These are phyloP conservation scores for Grus americana DNA, from an alignment of 2,113 vertebrate species.

Conservation along the genomic window DNA sequence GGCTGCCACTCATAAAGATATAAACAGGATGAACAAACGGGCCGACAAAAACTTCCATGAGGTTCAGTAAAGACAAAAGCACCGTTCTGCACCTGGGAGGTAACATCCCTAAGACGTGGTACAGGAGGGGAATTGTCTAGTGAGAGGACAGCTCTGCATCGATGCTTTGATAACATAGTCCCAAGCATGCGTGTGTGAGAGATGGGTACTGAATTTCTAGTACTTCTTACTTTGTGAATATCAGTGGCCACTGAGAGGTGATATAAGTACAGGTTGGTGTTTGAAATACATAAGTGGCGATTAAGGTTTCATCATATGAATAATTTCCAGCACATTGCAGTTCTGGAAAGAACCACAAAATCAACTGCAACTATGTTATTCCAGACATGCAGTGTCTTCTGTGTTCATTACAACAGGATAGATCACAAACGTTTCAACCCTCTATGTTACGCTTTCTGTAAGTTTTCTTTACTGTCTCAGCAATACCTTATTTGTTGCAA, in stretches of 20 bases:
- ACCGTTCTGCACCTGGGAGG: fast-evolving
- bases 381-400: background rate
- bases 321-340: background rate
- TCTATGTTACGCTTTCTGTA: background rate
- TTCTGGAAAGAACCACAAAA: background rate
- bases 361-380: background rate
- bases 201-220: background rate
- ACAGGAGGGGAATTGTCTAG: fast-evolving
- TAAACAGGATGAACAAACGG: background rate
- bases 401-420: background rate
- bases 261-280: background rate
- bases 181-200: background rate
- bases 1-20: background rate
- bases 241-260: background rate
- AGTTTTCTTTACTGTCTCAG: background rate
- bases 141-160: background rate
- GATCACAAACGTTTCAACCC: background rate
- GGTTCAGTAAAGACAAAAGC: background rate
- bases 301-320: background rate
- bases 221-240: background rate
- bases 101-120: background rate
- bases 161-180: background rate
- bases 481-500: background rate
- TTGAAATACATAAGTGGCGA: background rate
- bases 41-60: background rate